Evolutionary conservation across 2,113 vertebrate species (phyloP), one percentile per base, ranked within the genome.

Genomic region (Chelonoidis abingdonii): DNA sequence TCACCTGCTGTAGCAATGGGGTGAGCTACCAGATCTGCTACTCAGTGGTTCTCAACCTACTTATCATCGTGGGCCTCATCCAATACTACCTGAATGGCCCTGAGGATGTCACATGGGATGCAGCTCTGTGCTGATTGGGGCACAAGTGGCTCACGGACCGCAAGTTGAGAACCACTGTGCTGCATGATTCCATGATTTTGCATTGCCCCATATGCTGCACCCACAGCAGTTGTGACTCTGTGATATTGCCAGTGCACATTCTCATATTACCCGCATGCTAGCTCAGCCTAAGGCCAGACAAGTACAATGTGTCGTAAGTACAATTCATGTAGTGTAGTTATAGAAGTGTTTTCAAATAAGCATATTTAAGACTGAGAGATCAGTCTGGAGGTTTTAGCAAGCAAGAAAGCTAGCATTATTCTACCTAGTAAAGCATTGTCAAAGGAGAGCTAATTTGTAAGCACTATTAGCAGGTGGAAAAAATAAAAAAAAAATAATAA

Each of bases 401-500:
- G 38, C 38, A 75, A 38, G n/a, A 19, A 75, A 38, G 22, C 72
- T 75, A 41, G 38, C 21, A 41, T 41, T 24, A 75, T 75, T 75
- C 17, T 41, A 75, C 10, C n/a, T 41, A 41, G 21, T 75, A 41
- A 24, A 75, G 11, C n/a, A 44, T 1, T 22, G 22, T 75, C 19
- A 41, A 75, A 24, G 72, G 22, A 25, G 10, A 38, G 24, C 62
- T 7, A 65, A 31, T 17, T 35, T 17, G 62, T 65, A 95, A 93
- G 49, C 85, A 89, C 53, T 95, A 3, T 59, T 41, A 31, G 88
- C 6, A 78, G 87, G 21, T 21, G 53, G 21, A 93, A 84, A 35
- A 88, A 94, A 94, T 49, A 86, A 13, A 84, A 49, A 31, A 96
- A 86, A 54, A 44, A 95, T n/a, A 75, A 76, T n/a, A 96, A 14